Evolutionary conservation across 1,140 invertebrate species (phyloP), one percentile per base, ranked within the genome.

Genomic region (Melitaea cinxia): DNA sequence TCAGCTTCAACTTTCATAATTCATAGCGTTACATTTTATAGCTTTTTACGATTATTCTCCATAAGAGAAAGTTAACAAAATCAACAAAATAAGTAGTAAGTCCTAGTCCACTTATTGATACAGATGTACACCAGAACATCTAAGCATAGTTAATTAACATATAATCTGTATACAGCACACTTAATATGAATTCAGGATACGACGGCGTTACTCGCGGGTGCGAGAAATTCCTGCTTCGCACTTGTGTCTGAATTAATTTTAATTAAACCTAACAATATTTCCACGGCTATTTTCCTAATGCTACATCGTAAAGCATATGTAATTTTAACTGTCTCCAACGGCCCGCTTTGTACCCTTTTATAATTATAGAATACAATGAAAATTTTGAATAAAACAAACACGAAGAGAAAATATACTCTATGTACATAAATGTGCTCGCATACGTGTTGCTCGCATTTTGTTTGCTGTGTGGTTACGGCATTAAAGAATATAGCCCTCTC

Each of bases 181-280:
- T 39, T 21, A 47, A 47, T 54, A 54, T 54, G 52, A 35, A 14
- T 52, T 52, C 37, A 57, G 55, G 21, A 39, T 17, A 42, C 14
- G 37, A 15, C 21, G 3, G 7, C 21, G 30, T 19, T 23, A 28
- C 49, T 28, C 28, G 24, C 53, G 42, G 42, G 47, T 39, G 58
- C 58, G 42, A 39, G 59, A 37, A 56, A 57, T 64, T 56, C 54
- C 28, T 33, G 42, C 53, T 17, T 54, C 35, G 26, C 53, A 56
- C 61, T 55, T 50, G 42, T 28, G 39, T 35, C 61, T 57, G 54
- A 30, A 56, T 56, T 64, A 54, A 64, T 56, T 64, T 64, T 64
- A 64, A 57, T 64, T 64, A 64, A 64, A 64, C 53, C 53, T 30
- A 35, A 57, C 39, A 56, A 49, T 64, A 61, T 61, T 61, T 60